A percentile compares a stretch with the other conserved stretches of the same genome.
phyloP scores from a whole-genome alignment of 2,797 vertebrate genomes.

The Phalloptychus januarius region DNA sequence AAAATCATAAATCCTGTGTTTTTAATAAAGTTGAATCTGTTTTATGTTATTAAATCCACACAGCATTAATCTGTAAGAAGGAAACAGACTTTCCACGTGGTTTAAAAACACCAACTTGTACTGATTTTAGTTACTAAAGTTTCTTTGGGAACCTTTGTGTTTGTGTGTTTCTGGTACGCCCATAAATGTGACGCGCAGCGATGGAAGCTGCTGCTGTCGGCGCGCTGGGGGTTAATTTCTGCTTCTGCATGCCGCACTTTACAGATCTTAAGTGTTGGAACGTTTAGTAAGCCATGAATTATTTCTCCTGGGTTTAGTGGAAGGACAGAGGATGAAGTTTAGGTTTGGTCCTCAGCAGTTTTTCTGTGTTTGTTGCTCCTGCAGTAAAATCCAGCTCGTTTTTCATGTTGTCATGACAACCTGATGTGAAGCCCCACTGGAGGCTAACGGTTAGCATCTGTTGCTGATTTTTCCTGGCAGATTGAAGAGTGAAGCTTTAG shows the following conservation, averaged over 20 bases:
- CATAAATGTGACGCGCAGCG: too few relatives aligned
- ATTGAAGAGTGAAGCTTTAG: slow-evolving; percentile 2
- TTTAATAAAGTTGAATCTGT: not conserved
- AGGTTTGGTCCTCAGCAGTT: too few relatives aligned
- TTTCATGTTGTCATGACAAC: not conserved
- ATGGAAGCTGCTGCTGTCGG: too few relatives aligned
- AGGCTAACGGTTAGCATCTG: slow-evolving; percentile 12
- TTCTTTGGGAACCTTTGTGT: too few relatives aligned
- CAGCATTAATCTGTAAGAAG: not conserved
- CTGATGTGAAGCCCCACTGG: not conserved
- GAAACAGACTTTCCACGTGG: not conserved
- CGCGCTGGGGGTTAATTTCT: too few relatives aligned
- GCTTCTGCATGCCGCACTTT: not conserved
- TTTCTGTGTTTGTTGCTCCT: not conserved
- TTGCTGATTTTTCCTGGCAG: slow-evolving; percentile 1
- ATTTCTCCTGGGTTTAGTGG: too few relatives aligned
- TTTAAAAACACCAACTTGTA: not conserved
- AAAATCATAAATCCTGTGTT: not conserved
- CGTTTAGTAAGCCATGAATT: not conserved
- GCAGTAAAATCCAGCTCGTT: too few relatives aligned
- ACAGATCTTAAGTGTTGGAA: not conserved
- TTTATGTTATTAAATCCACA: not conserved
- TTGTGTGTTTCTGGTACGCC: too few relatives aligned
- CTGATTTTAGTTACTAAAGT: not conserved
- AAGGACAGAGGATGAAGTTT: too few relatives aligned